Evolutionary conservation across 2,888 invertebrate species (phyloP), one percentile per base, ranked within the genome.

Genomic region (Caenorhabditis panamensis): DNA sequence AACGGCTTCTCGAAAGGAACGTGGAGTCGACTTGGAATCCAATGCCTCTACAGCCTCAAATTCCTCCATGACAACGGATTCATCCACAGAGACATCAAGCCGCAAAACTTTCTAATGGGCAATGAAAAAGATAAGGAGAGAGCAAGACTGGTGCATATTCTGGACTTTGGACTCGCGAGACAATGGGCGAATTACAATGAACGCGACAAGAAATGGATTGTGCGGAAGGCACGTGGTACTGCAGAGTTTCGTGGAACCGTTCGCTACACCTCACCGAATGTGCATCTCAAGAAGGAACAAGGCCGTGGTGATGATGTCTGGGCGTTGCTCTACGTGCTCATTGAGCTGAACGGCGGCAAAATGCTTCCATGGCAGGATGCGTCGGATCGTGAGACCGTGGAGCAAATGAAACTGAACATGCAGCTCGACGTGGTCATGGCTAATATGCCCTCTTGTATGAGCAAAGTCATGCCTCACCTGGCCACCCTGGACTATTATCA

Each of bases 261-360:
- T 16, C 85, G 88, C 36, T 88, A 88, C 72, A 81, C 83, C 51
- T 83, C 86, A 20, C 85, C 87, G 16, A 81, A 75, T 26, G 87
- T 88, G 20, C 87, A 88, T 64, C 67, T 77, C 20, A 77, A 75
- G 37, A 68, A 71, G 73, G 88, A 88, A 63, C 88, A 88, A 56
- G 82, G 82, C 20, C 49, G 82, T 20, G 63, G 53, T 16, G 82
- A 83, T 63, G 85, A 85, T 64, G 54, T 85, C 11, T 85, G 76
- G 75, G 71, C 79, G 1, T 67, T 82, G 49, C 28, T 80, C 11
- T 84, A 80, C 68, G 73, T 82, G 58, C 67, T 82, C 44, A 88
- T 89, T 59, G 87, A 86, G 64, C 51, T 96, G 95, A 91, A 95
- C 95, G 87, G 86, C 58, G 86, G 84, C 18, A 51, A 51, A 26